Evolutionary conservation across 2,113 vertebrate species (phyloP), one percentile per base, ranked within the genome.

Genomic region (Dasyprocta punctata): DNA sequence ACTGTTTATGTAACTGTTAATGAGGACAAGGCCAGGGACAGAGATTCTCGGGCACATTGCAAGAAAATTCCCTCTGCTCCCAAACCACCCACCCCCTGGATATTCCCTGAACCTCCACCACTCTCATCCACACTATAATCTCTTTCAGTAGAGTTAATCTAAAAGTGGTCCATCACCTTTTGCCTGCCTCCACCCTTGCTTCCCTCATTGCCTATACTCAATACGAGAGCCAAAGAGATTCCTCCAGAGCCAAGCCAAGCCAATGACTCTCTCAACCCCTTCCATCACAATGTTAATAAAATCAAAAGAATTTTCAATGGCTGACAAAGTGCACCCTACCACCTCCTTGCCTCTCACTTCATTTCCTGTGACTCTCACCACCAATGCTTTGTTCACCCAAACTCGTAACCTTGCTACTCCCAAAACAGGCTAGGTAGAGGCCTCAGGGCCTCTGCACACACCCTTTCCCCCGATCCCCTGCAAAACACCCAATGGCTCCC

Each of bases 371-470:
- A 3, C 47, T 63, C 30, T 24, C 33, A 41, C 28, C n/a, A 33
- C 30, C 30, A 41, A 58, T 3, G 7, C 12, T 10, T 63, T n/a
- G 16, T n/a, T 82, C 33, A 14, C 20, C 19, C 19, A 58, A 56
- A 24, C 7, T 49, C 5, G 7, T 58, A 13, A 5, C 56, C 4
- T 16, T 41, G 30, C 16, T n/a, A 20, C 44, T 38, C 5, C n/a
- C 33, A 81, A 56, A 12, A 41, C 38, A 56, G 20, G 13, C 4
- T 20, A 67, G 9, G 24, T 12, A 69, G 92, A 30, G 17, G 19
- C 75, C 47, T 38, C 5, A 0, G 7, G 5, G 2, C 3, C n/a
- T 93, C 81, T 26, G 56, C 47, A 41, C 1, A 5, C 26, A 6
- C 7, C 2, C 11, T 90, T 90, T 56, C 3, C 12, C 49, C 8